A percentile compares a stretch with the other conserved stretches of the same genome.
Evolutionary conservation across 2,113 vertebrate genomes (phyloP).

Genomic region (Prietella phreatophila): DNA sequence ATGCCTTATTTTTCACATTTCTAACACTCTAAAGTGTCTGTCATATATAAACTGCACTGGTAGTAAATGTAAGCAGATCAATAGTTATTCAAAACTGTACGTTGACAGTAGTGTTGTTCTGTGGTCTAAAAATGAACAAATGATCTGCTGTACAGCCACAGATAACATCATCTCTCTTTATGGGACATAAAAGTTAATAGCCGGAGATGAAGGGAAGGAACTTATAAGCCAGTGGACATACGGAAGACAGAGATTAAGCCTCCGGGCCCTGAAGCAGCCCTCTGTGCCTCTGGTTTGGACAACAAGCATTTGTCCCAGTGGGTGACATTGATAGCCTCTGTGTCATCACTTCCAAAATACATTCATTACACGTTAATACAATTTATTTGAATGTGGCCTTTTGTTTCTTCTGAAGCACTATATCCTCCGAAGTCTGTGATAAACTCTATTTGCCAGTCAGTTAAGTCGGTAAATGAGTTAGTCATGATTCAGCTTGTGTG

Average conservation of each 20-base stretch:
- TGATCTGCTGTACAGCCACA: constrained; percentile 39
- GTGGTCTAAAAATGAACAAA: constrained; percentile 55
- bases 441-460: not conserved
- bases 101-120: constrained; percentile 14
- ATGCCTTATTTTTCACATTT: not conserved
- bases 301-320: constrained; percentile 14
- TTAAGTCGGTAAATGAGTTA: not conserved
- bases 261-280: constrained; percentile 45
- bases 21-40: not conserved
- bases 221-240: constrained; percentile 53
- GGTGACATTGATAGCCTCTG: constrained; percentile 16
- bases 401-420: not conserved
- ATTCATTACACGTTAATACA: constrained; percentile 14
- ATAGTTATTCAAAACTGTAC: not conserved
- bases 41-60: not conserved
- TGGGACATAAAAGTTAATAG: constrained; percentile 59
- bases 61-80: not conserved
- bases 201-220: constrained; percentile 62
- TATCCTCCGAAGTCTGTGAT: not conserved
- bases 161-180: constrained; percentile 61
- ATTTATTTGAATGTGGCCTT: constrained; percentile 12
- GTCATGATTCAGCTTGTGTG: not conserved
- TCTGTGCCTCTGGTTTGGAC: constrained; percentile 34
- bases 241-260: constrained; percentile 42
- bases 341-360: constrained; percentile 32